Percentiles rank a stretch among this genome's conserved stretches.
Evolutionary conservation across 1,140 invertebrate species (phyloP).

Genomic region (Sesamia nonagrioides): DNA sequence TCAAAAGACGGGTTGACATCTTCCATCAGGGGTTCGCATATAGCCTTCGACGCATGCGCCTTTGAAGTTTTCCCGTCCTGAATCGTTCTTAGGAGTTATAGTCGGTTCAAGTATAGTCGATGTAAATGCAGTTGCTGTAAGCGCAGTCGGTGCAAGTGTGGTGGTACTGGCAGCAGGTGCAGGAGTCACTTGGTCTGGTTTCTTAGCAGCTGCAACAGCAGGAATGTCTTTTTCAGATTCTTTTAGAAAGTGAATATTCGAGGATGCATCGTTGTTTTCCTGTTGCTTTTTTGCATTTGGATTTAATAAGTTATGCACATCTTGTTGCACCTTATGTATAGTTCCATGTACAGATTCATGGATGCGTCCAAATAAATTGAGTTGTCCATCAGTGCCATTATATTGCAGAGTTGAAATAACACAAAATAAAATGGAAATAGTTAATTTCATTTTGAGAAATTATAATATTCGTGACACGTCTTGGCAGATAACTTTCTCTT

Average conservation of each 20-base stretch:
- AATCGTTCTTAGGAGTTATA: too few species aligned
- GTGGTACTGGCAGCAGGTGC: not conserved
- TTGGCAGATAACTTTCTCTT: constrained; percentile 50
- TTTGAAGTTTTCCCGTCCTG: constrained; percentile 69
- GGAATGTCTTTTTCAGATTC: not conserved
- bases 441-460: constrained; percentile 59
- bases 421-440: constrained; percentile 50
- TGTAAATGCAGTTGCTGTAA: constrained; percentile 36
- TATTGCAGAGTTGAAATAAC: constrained; percentile 38
- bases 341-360: not conserved
- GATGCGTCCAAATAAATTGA: not conserved
- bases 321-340: not conserved
- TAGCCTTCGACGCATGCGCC: constrained; percentile 68
- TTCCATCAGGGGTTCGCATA: constrained; percentile 67
- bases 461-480: constrained; percentile 36
- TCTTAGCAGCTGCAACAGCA: not conserved
- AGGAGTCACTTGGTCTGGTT: constrained; percentile 13
- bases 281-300: not conserved
- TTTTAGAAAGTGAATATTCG: constrained; percentile 7
- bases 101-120: too few species aligned
- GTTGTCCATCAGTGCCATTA: not conserved
- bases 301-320: not conserved
- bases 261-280: not conserved
- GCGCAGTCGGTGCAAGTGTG: constrained; percentile 25
- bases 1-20: constrained; percentile 66